Base-by-base conservation (phyloP, 2,888 invertebrate species). In the Lissonota sp. region DNA sequence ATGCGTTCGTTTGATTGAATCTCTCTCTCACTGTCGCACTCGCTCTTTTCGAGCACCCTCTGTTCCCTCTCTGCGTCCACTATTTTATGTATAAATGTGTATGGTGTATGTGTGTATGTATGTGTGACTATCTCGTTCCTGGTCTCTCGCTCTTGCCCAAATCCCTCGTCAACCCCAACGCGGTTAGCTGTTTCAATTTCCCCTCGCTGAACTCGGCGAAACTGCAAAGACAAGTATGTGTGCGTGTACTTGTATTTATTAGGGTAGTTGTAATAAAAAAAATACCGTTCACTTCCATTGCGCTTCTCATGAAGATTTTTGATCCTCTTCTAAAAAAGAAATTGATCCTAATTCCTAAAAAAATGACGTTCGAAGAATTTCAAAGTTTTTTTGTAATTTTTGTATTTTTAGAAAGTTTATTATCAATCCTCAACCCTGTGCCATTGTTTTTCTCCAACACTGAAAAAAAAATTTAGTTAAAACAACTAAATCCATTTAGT, bases 1-100 rank as follows among this genome's bases (percentile, higher is more conserved):
- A 91, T 90, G 91, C 90, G 91, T 90, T 90, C 90, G 89, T 90
- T 90, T 91, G 90, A 91, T 90, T 90, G 90, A 90, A 90, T 90
- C 90, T 90, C 85, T 83, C 79, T 79, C 78, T 82, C 75, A 73
- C 72, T 80, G 66, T 83, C 73, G 75, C 66, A 63, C 78, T 66
- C 82, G 77, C 79, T 70, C 62, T 74, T 70, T 70, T 62, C 75
- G 57, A 63, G 71, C 75, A 49, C 79, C 67, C 75, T 77, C 77
- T 53, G 62, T 69, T 73, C 70, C 69, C 44, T 78, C 63, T 79
- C 67, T 55, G 14, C 58, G 16, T 63, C 44, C 67, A 66, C 64
- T 69, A 53, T 73, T 26, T 64, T 57, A 57, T 57, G 12, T 51
- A 51, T 51, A 39, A 14, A 16, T 53, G 39, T 58, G 42, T 40